Conservation (phyloP, 2,888 invertebrate genomes). For the Mesoligia furuncula region DNA sequence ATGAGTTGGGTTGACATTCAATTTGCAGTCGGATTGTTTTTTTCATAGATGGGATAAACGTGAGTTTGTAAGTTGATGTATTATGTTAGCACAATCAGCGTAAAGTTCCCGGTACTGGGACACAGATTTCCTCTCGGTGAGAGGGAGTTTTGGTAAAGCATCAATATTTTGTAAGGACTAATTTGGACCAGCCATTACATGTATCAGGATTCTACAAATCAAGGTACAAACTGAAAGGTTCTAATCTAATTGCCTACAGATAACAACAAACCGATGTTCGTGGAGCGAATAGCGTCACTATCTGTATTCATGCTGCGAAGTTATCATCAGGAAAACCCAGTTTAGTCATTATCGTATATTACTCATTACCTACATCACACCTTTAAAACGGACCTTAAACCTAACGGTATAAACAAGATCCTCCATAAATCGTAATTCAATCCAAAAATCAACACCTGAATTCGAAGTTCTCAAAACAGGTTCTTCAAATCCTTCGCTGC, state of each 20-base stretch:
- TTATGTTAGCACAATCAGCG: not conserved
- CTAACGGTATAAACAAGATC: slow-evolving; percentile 3
- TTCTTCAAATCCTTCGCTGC: slow-evolving; percentile 40
- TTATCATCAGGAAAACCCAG: slow-evolving; percentile 2
- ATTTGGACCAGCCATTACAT: not conserved
- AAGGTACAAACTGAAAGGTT: not conserved
- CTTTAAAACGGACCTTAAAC: not conserved
- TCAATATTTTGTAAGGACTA: not conserved
- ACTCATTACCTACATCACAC: slow-evolving; percentile 5
- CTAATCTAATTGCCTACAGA: not conserved
- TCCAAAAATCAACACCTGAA: slow-evolving; percentile 24
- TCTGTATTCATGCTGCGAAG: not conserved
- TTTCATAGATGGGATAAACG: not conserved
- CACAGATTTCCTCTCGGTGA: no score
- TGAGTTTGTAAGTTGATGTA: no score
- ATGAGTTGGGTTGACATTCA: slow-evolving; percentile 46
- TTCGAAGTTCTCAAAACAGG: slow-evolving; percentile 28
- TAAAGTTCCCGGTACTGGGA: no score
- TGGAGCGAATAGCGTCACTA: not conserved
- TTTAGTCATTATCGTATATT: slow-evolving; percentile 7
- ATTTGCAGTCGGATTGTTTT: slow-evolving; percentile 6
- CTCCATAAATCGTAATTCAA: not conserved
- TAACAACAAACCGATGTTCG: not conserved
- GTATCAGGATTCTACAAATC: not conserved
- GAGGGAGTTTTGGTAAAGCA: not conserved